Base-by-base conservation (phyloP, 2,113 vertebrate genomes). In the Pachyramphus minor region DNA sequence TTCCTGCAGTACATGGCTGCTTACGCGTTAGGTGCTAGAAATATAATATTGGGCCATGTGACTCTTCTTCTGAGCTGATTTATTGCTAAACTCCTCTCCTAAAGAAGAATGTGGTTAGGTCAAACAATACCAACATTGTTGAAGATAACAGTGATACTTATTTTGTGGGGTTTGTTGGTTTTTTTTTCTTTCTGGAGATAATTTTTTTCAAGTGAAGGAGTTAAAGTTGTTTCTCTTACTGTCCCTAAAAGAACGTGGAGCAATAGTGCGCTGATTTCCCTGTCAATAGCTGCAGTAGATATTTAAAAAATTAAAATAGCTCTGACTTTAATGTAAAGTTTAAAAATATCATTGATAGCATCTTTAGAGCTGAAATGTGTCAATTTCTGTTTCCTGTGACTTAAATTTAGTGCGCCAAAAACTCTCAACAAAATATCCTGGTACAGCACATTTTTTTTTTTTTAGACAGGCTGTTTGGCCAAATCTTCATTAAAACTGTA, bases 401-500 rank as follows among this genome's bases (percentile, higher is more conserved):
- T 55, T 92, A 89, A 72, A 60, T 67, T 87, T 80, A 49, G 67
- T 63, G 67, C 80, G 47, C 41, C 67, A 80, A 35, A 71, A 92
- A 47, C 59, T 89, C 41, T 90, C 41, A 69, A 55, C 13, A 58
- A 84, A 80, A 53, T 84, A 76, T 74, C 16, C 28, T 72, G 72
- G 33, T 87, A 19, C 55, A 92, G 41, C 64, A 41, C 21, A 7
- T 69, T 23, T 42, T 35, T 69, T 42, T 35, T 69, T 84, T 49
- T 95, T 87, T 95, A 62, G 60, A 64, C 66, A 82, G 45, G 66
- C 47, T 63, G 12, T 74, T 90, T 74, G 42, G 35, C 55, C 71
- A 94, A 83, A 78, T 91, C 66, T 93, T 96, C 63, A 68, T 73
- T 81, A 83, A 85, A 93, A 68, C n/a, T 31, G 6, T 63, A 49